Evolutionary conservation across 2,113 vertebrate genomes (phyloP), one percentile per base, ranked within the genome.

Genomic region (Corythornis vintsioides): DNA sequence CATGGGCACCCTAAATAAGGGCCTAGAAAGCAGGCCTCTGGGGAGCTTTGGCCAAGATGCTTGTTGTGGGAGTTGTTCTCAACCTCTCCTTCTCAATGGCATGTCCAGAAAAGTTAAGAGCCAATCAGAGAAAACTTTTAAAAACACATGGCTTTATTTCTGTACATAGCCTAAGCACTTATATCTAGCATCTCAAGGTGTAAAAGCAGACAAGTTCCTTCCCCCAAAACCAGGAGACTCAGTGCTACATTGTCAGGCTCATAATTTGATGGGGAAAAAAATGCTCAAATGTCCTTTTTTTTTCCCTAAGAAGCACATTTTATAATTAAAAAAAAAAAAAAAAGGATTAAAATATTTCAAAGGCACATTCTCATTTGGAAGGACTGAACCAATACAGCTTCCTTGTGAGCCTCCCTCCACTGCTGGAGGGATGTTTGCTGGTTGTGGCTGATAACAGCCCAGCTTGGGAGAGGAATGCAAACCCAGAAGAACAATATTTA

Each of bases 91-190:
- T 50, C 43, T 42, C 6, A 4, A 2, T 2, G 47, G 4, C 5
- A 1, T 25, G 13, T 28, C 31, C 35, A 55, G 67, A n/a, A 45
- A 45, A 60, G 29, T 40, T 53, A 24, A 24, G 40, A 53, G 42
- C 66, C 60, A 40, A 52, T 56, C 15, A 86, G 60, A 77, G 13
- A 29, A 69, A 29, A 48, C 38, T 38, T n/a, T 18, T 29, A 66
- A 76, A 90, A 77, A n/a, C 4, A 43, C 4, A 4, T 1, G 3
- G 12, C 15, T 92, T 92, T 95, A 81, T 94, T 94, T 79, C 29
- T 43, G 29, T 22, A 26, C 9, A 0, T 19, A 72, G 77, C 35
- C 43, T 19, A 81, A 76, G 21, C 0, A 0, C 19, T 70, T 0
- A 0, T 20, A 42, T 48, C 70, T 43, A 13, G 33, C 13, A 8